Evolutionary conservation across 2,888 invertebrate species (phyloP).

Genomic region (Tenthredo livida): DNA sequence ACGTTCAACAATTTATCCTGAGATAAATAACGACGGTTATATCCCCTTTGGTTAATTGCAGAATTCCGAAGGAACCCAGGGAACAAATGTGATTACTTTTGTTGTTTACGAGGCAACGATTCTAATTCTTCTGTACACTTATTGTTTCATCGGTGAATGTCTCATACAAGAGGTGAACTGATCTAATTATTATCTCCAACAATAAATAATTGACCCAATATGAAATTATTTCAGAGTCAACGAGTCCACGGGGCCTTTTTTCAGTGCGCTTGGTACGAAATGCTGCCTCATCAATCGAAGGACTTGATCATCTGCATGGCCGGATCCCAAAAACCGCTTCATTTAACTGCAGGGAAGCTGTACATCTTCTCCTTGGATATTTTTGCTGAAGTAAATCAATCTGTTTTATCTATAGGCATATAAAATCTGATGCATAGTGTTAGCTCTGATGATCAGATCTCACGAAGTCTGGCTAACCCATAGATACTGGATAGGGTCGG

Average conservation of each 20-base stretch:
- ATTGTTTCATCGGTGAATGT: conserved; percentile 63
- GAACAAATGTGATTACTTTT: conserved; percentile 54
- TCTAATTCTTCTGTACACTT: conserved; percentile 59
- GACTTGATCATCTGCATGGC: conserved; percentile 77
- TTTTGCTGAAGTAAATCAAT: conserved; percentile 2
- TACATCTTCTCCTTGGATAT: conserved; percentile 77
- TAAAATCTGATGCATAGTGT: not conserved
- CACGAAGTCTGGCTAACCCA: conserved; percentile 67
- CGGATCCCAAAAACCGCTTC: conserved; percentile 79
- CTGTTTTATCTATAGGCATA: not conserved
- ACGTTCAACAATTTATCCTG: too few species aligned
- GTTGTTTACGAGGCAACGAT: conserved; percentile 55
- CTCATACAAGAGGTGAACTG: conserved; percentile 60
- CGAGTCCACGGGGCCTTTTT: not conserved
- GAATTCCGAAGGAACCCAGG: not conserved
- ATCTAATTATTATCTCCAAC: too few species aligned
- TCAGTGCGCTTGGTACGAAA: not conserved
- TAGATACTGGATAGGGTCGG: too few species aligned
- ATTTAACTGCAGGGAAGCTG: conserved; percentile 80
- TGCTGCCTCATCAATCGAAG: conserved; percentile 51
- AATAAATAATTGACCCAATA: too few species aligned
- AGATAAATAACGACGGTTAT: too few species aligned
- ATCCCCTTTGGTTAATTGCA: not conserved
- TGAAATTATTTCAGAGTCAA: not conserved
- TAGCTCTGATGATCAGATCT: not conserved